Conservation (phyloP, 1,140 invertebrate genomes). For the Euschistus heros region DNA sequence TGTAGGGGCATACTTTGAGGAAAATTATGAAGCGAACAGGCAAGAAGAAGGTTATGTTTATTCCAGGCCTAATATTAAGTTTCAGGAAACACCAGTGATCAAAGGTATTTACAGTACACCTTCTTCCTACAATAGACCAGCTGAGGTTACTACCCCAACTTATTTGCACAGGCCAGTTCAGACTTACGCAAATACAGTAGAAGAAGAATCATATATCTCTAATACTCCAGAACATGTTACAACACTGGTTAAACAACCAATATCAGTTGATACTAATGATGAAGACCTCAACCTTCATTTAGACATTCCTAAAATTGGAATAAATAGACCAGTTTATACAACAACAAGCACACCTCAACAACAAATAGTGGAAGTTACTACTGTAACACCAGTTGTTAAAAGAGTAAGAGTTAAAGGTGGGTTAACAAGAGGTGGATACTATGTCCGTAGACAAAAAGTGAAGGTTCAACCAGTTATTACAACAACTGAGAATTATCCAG, state of each 20-base stretch:
- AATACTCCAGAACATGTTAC: conserved; percentile 18
- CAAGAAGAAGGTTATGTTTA: conserved; percentile 1
- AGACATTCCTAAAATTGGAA: conserved; percentile 20
- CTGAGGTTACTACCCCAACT: conserved; percentile 8
- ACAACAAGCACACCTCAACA: conserved; percentile 23
- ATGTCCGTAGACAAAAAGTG: conserved; percentile 26
- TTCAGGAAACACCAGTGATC: background rate
- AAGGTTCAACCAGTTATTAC: conserved; percentile 26
- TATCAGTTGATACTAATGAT: conserved; percentile 9
- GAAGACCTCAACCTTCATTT: conserved; percentile 20
- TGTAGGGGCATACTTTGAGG: conserved; percentile 22
- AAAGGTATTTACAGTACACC: background rate
- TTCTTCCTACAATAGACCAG: background rate
- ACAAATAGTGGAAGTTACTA: conserved; percentile 18
- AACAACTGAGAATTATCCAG: conserved; percentile 25
- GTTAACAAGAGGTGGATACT: conserved; percentile 22
- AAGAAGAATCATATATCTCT: conserved; percentile 26
- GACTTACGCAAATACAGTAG: conserved; percentile 22
- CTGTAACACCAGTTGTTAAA: conserved; percentile 19
- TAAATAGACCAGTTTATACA: background rate
- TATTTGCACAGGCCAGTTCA: conserved; percentile 20
- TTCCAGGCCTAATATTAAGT: background rate
- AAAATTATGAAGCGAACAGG: conserved; percentile 27
- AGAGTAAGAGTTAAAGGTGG: conserved; percentile 21
- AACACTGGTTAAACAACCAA: conserved; percentile 12